These are phyloP conservation scores for Notolepis coatsorum DNA, from an alignment of 2,797 vertebrate species.

Conservation along the genomic window DNA sequence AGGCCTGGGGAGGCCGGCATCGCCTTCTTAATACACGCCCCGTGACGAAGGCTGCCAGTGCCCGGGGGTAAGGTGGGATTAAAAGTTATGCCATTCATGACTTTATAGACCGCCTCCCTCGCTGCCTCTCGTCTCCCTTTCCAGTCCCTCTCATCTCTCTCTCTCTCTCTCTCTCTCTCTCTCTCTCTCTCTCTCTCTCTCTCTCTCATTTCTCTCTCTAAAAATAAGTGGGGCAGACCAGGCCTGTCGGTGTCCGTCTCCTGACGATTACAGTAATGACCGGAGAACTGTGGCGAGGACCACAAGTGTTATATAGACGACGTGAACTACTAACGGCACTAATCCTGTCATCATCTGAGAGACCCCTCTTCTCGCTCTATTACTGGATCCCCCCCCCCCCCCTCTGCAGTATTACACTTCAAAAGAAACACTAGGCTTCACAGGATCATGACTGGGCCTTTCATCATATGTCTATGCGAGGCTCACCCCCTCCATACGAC, in stretches of 20 bases:
- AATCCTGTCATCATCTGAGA: constrained; percentile 18
- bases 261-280: constrained; percentile 23
- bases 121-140: constrained; percentile 8
- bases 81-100: constrained; percentile 10
- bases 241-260: constrained; percentile 30
- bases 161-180: background rate
- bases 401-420: constrained; percentile 22
- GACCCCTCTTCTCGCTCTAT: constrained; percentile 5
- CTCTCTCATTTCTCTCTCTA: no score
- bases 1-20: background rate
- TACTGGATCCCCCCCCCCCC: background rate
- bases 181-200: background rate
- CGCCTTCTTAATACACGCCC: background rate
- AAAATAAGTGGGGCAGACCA: constrained; percentile 46
- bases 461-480: constrained; percentile 10
- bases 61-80: background rate
- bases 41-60: background rate
- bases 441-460: constrained; percentile 11
- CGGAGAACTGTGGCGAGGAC: constrained; percentile 24
- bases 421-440: constrained; percentile 38
- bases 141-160: constrained; percentile 28
- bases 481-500: constrained; percentile 28
- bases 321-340: background rate
- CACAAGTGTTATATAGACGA: constrained; percentile 9
- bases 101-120: constrained; percentile 3